phyloP scores from a whole-genome alignment of 37 sponge, comb jelly and placozoan species.

The Bolinopsis microptera region DNA sequence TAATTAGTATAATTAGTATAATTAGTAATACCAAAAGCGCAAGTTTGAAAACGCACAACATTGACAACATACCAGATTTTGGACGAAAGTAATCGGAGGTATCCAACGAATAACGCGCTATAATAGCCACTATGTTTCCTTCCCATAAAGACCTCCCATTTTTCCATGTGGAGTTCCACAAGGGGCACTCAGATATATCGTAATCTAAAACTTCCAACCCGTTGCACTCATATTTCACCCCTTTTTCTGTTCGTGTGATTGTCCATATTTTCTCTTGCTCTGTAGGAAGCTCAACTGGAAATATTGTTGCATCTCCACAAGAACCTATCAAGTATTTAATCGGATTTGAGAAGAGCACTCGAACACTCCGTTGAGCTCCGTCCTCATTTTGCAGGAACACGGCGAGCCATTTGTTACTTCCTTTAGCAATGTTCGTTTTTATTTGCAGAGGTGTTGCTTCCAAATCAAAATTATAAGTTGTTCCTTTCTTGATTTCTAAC shows the following conservation, averaged over 20 bases:
- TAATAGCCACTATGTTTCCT: too few species aligned
- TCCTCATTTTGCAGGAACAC: neutral
- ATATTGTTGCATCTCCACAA: neutral
- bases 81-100: too few species aligned
- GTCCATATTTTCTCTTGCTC: neutral
- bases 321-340: neutral
- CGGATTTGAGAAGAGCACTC: too few species aligned
- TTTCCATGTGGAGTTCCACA: too few species aligned
- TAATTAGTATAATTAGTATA: too few species aligned
- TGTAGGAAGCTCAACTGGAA: neutral
- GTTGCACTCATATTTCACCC: neutral
- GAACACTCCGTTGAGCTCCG: too few species aligned
- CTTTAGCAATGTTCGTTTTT: neutral
- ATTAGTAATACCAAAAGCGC: too few species aligned
- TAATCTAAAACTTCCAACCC: neutral
- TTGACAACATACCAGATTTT: too few species aligned
- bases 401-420: neutral
- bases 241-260: neutral
- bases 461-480: neutral
- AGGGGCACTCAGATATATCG: neutral
- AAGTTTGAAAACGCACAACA: too few species aligned
- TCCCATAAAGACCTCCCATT: too few species aligned
- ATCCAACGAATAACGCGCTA: too few species aligned
- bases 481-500: neutral
- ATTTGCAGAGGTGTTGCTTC: neutral